A percentile compares a stretch with the other conserved stretches of the same genome.
These are phyloP conservation scores for Autographa pulchrina DNA, from an alignment of 2,888 invertebrate genomes.

Conservation along the genomic window DNA sequence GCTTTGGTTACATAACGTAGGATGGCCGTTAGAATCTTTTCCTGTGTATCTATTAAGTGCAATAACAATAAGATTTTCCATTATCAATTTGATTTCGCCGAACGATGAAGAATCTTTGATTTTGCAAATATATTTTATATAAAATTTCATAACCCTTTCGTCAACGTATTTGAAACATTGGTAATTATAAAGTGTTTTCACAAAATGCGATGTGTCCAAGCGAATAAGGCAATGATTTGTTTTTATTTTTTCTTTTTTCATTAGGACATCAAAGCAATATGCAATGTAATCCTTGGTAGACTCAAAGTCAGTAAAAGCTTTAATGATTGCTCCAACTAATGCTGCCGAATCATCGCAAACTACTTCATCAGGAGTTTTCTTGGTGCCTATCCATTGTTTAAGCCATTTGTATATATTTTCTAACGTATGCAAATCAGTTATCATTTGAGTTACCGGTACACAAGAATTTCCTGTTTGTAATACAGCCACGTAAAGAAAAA, in stretches of 20 bases:
- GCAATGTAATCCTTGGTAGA: slow-evolving; percentile 26
- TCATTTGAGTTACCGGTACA: slow-evolving; percentile 17
- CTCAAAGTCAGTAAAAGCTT: slow-evolving; percentile 25
- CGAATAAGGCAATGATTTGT: slow-evolving; percentile 21
- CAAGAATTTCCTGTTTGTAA: slow-evolving; percentile 24
- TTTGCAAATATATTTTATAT: slow-evolving; percentile 25
- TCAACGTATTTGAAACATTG: slow-evolving; percentile 24
- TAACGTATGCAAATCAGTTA: slow-evolving; percentile 22
- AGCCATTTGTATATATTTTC: slow-evolving; percentile 26
- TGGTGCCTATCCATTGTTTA: slow-evolving; percentile 26
- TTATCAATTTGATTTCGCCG: slow-evolving; percentile 29
- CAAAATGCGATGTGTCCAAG: slow-evolving; percentile 19
- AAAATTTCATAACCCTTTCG: slow-evolving; percentile 25
- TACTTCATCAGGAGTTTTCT: slow-evolving; percentile 27
- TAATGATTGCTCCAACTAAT: slow-evolving; percentile 25
- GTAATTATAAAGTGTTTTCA: slow-evolving; percentile 27
- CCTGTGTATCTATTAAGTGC: slow-evolving; percentile 32
- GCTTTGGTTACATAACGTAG: slow-evolving; percentile 30
- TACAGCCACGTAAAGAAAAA: slow-evolving; percentile 28
- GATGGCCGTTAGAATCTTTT: slow-evolving; percentile 32
- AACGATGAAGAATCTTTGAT: slow-evolving; percentile 29
- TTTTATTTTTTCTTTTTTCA: slow-evolving; percentile 15
- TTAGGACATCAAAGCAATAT: slow-evolving; percentile 8
- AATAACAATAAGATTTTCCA: slow-evolving; percentile 32
- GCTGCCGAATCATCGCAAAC: slow-evolving; percentile 29